Evolutionary conservation across 2,797 vertebrate genomes (phyloP).

Genomic region (Chelonia mydas): DNA sequence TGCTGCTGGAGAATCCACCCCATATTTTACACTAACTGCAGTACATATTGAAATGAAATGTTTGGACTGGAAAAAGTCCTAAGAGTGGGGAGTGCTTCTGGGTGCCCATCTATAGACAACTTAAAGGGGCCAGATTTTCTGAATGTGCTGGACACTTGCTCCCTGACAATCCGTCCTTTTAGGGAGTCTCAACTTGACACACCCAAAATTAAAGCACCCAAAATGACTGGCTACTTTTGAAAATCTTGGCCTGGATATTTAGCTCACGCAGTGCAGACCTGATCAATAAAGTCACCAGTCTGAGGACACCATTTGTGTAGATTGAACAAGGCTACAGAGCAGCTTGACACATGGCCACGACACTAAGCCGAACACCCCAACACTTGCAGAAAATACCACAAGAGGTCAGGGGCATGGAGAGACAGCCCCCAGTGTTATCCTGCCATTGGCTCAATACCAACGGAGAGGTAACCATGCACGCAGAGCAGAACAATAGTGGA

Average conservation of each 20-base stretch:
- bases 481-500: neutral
- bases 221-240: conserved; percentile 42
- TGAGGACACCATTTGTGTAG: neutral
- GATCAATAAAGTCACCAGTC: neutral
- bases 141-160: conserved; percentile 66
- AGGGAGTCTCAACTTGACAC: conserved; percentile 72
- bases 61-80: conserved; percentile 45
- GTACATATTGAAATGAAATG: conserved; percentile 17
- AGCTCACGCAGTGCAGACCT: neutral
- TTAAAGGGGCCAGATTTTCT: conserved; percentile 69
- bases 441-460: neutral
- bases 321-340: neutral
- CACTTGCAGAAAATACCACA: accelerated
- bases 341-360: neutral
- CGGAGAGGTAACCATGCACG: neutral
- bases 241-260: conserved; percentile 35
- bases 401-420: accelerated
- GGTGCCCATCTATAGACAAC: conserved; percentile 43
- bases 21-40: conserved; percentile 42
- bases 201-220: conserved; percentile 65
- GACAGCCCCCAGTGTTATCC: neutral
- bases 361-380: neutral
- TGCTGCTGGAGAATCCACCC: conserved; percentile 45
- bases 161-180: conserved; percentile 66
- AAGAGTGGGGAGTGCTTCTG: conserved; percentile 63